These are phyloP conservation scores for Pachliopta kotzebuea DNA, from an alignment of 2,888 invertebrate genomes.

Conservation along the genomic window DNA sequence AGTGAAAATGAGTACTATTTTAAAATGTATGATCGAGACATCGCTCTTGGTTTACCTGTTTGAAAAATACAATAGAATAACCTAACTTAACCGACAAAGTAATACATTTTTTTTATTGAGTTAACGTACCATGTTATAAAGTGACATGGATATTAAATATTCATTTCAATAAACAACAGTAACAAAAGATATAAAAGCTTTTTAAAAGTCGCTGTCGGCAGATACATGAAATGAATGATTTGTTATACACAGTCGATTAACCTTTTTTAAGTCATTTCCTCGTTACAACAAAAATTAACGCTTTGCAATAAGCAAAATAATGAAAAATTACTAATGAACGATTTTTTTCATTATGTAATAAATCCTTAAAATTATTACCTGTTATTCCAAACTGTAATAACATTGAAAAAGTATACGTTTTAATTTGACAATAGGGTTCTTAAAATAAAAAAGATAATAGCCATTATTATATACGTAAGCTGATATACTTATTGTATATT, in stretches of 20 bases:
- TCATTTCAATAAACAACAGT: conserved; percentile 61
- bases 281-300: conserved; percentile 3
- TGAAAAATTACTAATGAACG: too few relatives aligned
- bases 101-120: conserved; percentile 8
- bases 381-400: too few relatives aligned
- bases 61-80: too few relatives aligned
- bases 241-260: conserved; percentile 33
- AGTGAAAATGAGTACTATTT: too few relatives aligned
- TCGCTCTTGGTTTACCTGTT: neutral
- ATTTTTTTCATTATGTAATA: too few relatives aligned
- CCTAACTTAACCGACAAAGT: conserved; percentile 8
- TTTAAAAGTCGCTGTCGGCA: conserved; percentile 50
- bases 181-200: conserved; percentile 48
- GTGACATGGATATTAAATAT: conserved; percentile 65
- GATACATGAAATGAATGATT: conserved; percentile 36
- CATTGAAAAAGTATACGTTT: too few relatives aligned
- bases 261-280: conserved; percentile 37
- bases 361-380: too few relatives aligned
- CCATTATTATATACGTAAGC: too few relatives aligned
- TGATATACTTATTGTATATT: too few relatives aligned
- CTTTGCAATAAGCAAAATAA: neutral
- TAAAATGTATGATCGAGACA: neutral
- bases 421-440: too few relatives aligned
- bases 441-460: too few relatives aligned
- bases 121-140: conserved; percentile 36